These are phyloP conservation scores for Andrena dorsata DNA, from an alignment of 2,888 invertebrate species.

Conservation along the genomic window DNA sequence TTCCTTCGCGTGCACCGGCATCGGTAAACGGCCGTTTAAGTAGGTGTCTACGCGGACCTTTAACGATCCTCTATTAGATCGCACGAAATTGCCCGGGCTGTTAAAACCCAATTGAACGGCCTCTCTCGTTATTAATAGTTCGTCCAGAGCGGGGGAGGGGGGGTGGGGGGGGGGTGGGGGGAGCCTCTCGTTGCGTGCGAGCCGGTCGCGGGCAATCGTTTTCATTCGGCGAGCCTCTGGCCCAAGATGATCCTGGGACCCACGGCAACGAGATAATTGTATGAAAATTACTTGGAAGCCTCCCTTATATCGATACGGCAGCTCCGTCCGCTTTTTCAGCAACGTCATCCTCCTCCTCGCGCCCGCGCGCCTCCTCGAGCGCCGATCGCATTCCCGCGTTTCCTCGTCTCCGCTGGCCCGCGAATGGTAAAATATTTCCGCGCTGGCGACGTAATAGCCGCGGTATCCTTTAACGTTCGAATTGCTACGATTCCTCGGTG, in stretches of 20 bases:
- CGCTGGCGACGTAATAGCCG: constrained; percentile 4
- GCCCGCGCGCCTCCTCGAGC: background rate
- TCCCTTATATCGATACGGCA: background rate
- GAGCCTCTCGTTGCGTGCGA: constrained; percentile 31
- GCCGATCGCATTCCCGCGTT: constrained; percentile 7
- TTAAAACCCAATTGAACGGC: constrained; percentile 64
- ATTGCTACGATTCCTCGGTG: constrained; percentile 11
- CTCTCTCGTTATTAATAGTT: constrained; percentile 60
- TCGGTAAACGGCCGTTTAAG: constrained; percentile 62
- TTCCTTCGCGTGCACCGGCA: constrained; percentile 60
- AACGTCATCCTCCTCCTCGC: background rate
- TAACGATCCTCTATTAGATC: constrained; percentile 67
- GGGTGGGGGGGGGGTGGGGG: too few species aligned
- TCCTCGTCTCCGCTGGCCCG: background rate
- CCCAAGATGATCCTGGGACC: constrained; percentile 19
- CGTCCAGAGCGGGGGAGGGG: too few species aligned
- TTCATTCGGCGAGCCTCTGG: constrained; percentile 24
- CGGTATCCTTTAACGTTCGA: constrained; percentile 22
- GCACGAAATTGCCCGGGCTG: constrained; percentile 61
- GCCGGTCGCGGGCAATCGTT: constrained; percentile 25
- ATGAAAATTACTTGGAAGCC: constrained; percentile 23
- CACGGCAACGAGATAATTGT: constrained; percentile 50
- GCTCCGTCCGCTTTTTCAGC: background rate
- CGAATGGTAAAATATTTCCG: constrained; percentile 15
- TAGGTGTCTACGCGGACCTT: constrained; percentile 67